phyloP scores from a whole-genome alignment of 2,888 invertebrate species.

The Drosophila picticornis region DNA sequence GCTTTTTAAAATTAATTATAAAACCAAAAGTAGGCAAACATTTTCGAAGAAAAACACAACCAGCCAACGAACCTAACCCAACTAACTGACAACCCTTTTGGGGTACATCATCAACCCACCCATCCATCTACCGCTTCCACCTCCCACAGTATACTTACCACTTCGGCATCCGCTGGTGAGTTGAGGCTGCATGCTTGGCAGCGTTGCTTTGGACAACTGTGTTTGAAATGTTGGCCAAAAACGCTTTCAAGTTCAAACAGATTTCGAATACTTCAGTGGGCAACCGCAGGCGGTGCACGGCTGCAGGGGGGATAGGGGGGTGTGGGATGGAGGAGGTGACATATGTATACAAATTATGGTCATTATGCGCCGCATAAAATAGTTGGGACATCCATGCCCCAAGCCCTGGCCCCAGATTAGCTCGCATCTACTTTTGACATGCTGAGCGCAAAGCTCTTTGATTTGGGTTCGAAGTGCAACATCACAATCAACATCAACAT shows the following conservation, averaged over 20 bases:
- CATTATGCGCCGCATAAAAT: constrained; percentile 73
- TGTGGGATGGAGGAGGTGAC: constrained; percentile 18
- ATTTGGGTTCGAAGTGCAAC: constrained; percentile 43
- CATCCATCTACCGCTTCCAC: neutral
- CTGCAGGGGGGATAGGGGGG: neutral
- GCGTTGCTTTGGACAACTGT: constrained; percentile 18
- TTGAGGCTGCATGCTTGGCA: neutral
- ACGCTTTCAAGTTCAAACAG: constrained; percentile 75
- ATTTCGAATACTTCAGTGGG: constrained; percentile 70
- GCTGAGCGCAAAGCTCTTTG: constrained; percentile 43
- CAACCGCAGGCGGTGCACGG: constrained; percentile 56
- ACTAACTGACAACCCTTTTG: constrained; percentile 72
- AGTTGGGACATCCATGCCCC: constrained; percentile 50
- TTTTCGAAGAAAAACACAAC: constrained; percentile 57
- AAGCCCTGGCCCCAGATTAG: constrained; percentile 3
- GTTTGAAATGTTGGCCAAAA: constrained; percentile 44
- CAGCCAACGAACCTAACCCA: constrained; percentile 34
- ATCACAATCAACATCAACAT: constrained; percentile 17
- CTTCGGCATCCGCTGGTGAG: neutral
- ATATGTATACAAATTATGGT: constrained; percentile 76
- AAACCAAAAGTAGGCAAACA: constrained; percentile 74
- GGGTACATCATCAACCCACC: constrained; percentile 18
- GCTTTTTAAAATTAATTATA: constrained; percentile 77
- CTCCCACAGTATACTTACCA: neutral
- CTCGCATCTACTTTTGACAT: constrained; percentile 33